These are phyloP conservation scores for Periophthalmodon schlosseri DNA, from an alignment of 2,113 vertebrate species.

Conservation along the genomic window DNA sequence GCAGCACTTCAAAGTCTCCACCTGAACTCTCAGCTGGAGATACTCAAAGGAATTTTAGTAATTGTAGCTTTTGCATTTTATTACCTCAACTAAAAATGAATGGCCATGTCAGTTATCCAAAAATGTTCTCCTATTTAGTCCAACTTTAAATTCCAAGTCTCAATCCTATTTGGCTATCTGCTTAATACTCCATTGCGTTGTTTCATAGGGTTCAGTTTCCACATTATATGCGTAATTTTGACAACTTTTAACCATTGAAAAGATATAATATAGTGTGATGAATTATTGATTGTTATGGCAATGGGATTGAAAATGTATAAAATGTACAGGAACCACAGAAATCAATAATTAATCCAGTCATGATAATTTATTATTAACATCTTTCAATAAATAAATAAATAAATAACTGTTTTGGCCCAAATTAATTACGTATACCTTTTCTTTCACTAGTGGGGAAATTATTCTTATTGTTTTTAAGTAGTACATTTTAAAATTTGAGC, in stretches of 20 bases:
- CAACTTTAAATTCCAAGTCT: not conserved
- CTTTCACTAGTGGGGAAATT: too few species aligned
- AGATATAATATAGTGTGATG: not conserved
- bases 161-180: not conserved
- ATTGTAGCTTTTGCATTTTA: not conserved
- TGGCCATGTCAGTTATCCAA: not conserved
- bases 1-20: constrained; percentile 38
- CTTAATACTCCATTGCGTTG: too few species aligned
- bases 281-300: not conserved
- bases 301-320: too few species aligned
- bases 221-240: not conserved
- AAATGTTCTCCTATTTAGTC: not conserved
- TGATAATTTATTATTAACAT: not conserved
- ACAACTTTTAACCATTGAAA: too few species aligned
- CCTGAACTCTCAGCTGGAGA: constrained; percentile 26
- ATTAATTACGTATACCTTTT: too few species aligned
- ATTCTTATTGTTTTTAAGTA: not conserved
- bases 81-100: not conserved
- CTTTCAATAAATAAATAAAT: not conserved
- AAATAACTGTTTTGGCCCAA: too few species aligned
- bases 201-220: not conserved
- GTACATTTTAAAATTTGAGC: not conserved
- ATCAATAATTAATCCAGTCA: not conserved
- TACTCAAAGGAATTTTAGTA: not conserved
- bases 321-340: too few species aligned